phyloP scores from a whole-genome alignment of 2,797 vertebrate genomes.

The Tapera naevia region DNA sequence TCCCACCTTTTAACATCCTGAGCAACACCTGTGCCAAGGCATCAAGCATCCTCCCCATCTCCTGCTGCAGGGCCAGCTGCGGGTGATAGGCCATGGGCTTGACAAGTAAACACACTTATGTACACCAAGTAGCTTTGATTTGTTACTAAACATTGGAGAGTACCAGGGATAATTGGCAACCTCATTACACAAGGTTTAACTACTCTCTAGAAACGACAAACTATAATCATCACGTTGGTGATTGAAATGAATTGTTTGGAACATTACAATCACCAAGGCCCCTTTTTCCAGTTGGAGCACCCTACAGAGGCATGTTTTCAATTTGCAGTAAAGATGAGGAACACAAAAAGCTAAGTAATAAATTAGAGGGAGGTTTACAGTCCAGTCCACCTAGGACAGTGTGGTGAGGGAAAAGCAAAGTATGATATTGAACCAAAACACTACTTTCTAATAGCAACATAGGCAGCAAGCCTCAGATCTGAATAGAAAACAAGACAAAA shows the following conservation, averaged over 20 bases:
- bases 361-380: conserved; percentile 42
- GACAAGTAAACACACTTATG: background rate
- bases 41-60: background rate
- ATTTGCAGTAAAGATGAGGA: conserved; percentile 70
- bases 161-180: conserved; percentile 58
- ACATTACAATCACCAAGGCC: conserved; percentile 61
- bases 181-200: conserved; percentile 70
- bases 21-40: background rate
- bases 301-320: conserved; percentile 68
- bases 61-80: background rate
- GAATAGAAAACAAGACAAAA: background rate
- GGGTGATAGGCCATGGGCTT: background rate
- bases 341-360: conserved; percentile 57
- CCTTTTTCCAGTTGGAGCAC: conserved; percentile 59
- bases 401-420: background rate
- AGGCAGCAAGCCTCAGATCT: background rate
- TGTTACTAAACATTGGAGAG: conserved; percentile 62
- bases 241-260: conserved; percentile 71
- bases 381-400: conserved; percentile 33
- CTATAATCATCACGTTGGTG: conserved; percentile 63
- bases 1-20: background rate
- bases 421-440: background rate
- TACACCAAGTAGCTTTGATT: conserved; percentile 65
- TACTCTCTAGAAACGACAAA: conserved; percentile 68
- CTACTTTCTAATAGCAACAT: background rate